Evolutionary conservation across 2,797 vertebrate genomes (phyloP).

Genomic region (Tachyglossus aculeatus): DNA sequence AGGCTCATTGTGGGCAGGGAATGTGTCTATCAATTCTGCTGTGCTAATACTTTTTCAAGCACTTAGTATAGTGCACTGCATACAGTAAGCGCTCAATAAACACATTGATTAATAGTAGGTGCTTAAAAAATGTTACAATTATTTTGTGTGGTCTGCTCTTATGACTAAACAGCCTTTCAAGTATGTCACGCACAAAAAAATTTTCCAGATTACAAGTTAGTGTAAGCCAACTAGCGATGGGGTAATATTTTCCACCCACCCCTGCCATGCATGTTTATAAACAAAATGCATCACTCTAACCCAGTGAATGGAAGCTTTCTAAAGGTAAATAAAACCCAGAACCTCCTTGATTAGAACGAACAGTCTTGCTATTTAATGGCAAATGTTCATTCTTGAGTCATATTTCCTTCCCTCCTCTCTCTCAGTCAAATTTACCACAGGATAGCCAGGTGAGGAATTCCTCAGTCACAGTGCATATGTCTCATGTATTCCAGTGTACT

Average conservation of each 20-base stretch:
- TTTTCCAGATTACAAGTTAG: not conserved
- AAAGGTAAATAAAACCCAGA: not conserved
- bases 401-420: not conserved
- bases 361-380: not conserved
- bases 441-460: conserved; percentile 1
- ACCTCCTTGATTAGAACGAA: not conserved
- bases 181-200: not conserved
- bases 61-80: too few relatives aligned
- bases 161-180: not conserved
- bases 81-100: too few relatives aligned
- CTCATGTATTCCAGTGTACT: not conserved
- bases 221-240: conserved; percentile 20
- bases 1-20: too few relatives aligned
- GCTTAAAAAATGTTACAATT: too few relatives aligned
- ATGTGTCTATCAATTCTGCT: too few relatives aligned
- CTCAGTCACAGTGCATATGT: not conserved
- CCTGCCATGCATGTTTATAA: not conserved
- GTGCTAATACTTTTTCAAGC: too few relatives aligned
- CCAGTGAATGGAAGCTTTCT: not conserved
- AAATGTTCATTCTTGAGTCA: not conserved
- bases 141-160: too few relatives aligned
- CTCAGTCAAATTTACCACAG: not conserved
- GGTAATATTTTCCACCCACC: not conserved
- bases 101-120: too few relatives aligned
- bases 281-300: not conserved